phyloP scores from a whole-genome alignment of 2,113 vertebrate species.

The Cebidichthys violaceus region DNA sequence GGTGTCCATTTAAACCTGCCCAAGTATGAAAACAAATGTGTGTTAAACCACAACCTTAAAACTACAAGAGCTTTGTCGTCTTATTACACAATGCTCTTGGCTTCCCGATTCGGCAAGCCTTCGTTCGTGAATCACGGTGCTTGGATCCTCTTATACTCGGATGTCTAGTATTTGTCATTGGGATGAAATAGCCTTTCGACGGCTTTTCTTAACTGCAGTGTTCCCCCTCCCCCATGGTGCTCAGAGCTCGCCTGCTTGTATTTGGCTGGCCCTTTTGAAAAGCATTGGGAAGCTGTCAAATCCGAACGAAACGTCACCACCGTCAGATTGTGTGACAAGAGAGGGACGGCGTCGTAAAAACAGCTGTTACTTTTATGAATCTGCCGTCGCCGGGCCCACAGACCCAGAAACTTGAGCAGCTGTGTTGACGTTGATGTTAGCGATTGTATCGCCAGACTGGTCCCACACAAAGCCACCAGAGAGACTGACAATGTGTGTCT shows the following conservation, averaged over 20 bases:
- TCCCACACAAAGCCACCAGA: conserved; percentile 22
- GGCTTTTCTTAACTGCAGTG: background rate
- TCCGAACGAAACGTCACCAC: conserved; percentile 23
- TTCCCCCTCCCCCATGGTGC: background rate
- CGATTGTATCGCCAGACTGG: background rate
- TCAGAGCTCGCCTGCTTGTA: background rate
- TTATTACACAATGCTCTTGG: background rate
- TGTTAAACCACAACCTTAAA: background rate
- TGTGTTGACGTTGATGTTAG: conserved; percentile 25
- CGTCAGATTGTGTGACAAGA: conserved; percentile 26
- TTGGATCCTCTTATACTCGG: background rate
- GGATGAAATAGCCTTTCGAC: background rate
- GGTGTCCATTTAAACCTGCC: background rate
- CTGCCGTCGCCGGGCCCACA: background rate
- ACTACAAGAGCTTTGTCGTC: background rate
- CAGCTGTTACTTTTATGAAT: conserved; percentile 29
- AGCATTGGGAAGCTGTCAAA: conserved; percentile 42
- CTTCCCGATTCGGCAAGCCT: background rate
- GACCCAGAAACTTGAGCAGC: conserved; percentile 24
- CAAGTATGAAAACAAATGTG: background rate
- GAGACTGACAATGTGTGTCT: background rate
- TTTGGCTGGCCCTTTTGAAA: conserved; percentile 16
- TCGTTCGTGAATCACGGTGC: background rate
- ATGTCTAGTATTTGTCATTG: background rate
- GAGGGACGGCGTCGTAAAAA: background rate